Evolutionary conservation across 2,797 vertebrate species (phyloP), one percentile per base, ranked within the genome.

Genomic region (Falco berigora): DNA sequence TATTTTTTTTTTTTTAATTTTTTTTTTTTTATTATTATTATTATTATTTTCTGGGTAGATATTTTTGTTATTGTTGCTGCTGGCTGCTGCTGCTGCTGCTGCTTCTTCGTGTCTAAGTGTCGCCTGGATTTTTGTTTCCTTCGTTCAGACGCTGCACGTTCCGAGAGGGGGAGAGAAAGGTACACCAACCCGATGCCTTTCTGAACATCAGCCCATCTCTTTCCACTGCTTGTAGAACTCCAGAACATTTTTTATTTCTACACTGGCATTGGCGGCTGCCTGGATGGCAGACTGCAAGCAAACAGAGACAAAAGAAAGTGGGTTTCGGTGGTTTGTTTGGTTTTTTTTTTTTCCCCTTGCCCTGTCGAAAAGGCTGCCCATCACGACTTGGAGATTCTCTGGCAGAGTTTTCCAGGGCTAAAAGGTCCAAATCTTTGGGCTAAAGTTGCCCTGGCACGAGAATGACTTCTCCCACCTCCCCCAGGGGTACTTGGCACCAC

Each of bases 191-290:
- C 12, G 80, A 77, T 9, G 63, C 81, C 87, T 58, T 47, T 42
- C 81, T 44, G 36, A 50, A 90, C 94, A 92, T 99, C 99, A 99
- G 97, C 99, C 99, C 76, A 99, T 99, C 98, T 99, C 99, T 96
- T 99, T 99, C 99, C 99, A 99, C 98, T 99, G 99, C 90, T 98
- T 98, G 98, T 99, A 99, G 98, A 99, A 99, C 46, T 99, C 99
- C 97, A 98, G 97, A 42, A 99, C 98, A 56, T 99, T 99, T 95
- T 99, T 99, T 92, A 99, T 98, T 94, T 99, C 99, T 94, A 99
- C 98, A 50, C 98, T 99, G 19, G 99, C 98, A 0, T 96, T 97
- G 69, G 97, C 87, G 9, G 98, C 99, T 2, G 98, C 99, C 97
- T 99, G 99, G 81, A 99, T 69, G 28, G 99, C 99, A 63, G 98